Evolutionary conservation across 1,140 invertebrate species (phyloP), one percentile per base, ranked within the genome.

Genomic region (Drosophila ambigua): DNA sequence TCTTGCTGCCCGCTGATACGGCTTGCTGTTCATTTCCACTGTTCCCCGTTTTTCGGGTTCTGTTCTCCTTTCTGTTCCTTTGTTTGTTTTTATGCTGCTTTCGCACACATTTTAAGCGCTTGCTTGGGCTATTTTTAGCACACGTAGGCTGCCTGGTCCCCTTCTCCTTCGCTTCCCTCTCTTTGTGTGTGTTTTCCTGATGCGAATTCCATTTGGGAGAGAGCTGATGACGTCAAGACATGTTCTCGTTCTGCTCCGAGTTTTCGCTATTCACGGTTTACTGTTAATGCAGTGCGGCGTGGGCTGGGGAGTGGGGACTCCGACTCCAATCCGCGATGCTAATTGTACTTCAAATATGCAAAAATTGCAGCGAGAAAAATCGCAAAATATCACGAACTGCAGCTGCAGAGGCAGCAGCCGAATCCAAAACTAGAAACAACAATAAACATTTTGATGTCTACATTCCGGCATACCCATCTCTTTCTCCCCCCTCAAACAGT

Each of bases 371-470:
- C 46, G 35, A 63, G 45, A 78, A 81, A 83, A 83, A 69, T 63
- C 50, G 49, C 35, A 71, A 72, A 87, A 84, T 87, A 87, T 77
- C 81, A 84, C 81, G 82, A 87, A 81, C 77, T 52, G 50, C 55
- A 75, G 64, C 49, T 60, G 58, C 53, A 67, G 74, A 57, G 20
- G 20, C 20, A 35, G 57, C 39, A 60, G 41, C 45, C 50, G 46
- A 54, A 50, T 48, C 28, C 54, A 59, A 45, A 68, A 52, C 43
- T 31, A 39, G 62, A 44, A 81, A 57, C 50, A 75, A 71, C 44
- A 71, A 55, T 63, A 67, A 72, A 78, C 58, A 50, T 64, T 55
- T 72, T 44, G 54, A 55, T 53, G 65, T 54, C 61, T 82, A 62
- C 49, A 54, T 60, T 73, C 58, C 60, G 23, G 60, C 23, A 41